Base-by-base conservation (phyloP, 2,888 invertebrate genomes). In the Drosophila eohydei region DNA sequence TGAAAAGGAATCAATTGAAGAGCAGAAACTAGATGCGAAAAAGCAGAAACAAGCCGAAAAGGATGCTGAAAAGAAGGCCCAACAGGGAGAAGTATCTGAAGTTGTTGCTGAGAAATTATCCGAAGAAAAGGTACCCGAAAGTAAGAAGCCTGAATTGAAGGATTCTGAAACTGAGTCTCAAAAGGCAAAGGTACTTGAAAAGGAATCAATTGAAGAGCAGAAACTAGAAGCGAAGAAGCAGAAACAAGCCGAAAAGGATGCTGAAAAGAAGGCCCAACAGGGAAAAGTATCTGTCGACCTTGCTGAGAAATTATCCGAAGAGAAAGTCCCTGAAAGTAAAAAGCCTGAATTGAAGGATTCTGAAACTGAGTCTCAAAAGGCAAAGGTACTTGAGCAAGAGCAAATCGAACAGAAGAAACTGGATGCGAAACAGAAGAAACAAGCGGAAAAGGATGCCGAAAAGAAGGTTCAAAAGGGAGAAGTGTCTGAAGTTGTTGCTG, bases 161-260 rank as follows among this genome's bases (percentile, higher is more conserved):
- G 52, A 73, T 50, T 9, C 54, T 0, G 50, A 64, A 36, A 40
- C 44, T n/a, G 44, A 64, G 6, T 16, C 44, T 3, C 8, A 70
- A 44, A 57, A 62, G 12, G 46, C 65, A 0, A 52, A 64, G 16
- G 6, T 65, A 16, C 54, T 71, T 8, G 62, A 72, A 30, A 32
- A 69, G 16, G 34, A 58, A 48, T 26, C 32, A 9, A 54, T 54
- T 8, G 54, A 78, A 38, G 55, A 66, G 3, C 14, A 50, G 3
- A 58, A 71, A 9, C 11, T 65, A 2, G 67, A 77, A 51, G 70
- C 55, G 7, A 68, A 83, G 5, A 54, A 81, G 11, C n/a, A 54
- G 26, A 59, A 38, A 11, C 58, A 11, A 4, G 14, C 32, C 1
- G 46, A 68, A 12, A 28, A 34, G 9, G 62, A 57, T 11, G 41